Evolutionary conservation across 2,113 vertebrate species (phyloP).

Genomic region (Tylochromis polylepis): DNA sequence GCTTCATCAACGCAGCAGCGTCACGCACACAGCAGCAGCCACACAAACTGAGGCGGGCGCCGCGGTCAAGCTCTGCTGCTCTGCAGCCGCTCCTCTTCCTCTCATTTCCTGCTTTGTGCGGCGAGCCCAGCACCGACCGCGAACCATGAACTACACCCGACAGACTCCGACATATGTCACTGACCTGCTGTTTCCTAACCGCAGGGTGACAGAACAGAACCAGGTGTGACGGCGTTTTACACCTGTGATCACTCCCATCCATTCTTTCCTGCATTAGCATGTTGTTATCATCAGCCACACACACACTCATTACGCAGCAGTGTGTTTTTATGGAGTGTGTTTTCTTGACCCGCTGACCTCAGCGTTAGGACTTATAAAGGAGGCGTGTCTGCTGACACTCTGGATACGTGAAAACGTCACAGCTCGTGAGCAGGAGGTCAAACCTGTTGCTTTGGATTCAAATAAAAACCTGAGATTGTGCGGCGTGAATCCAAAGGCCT

Average conservation of each 20-base stretch:
- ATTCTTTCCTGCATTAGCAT: background rate
- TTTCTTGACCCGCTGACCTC: too few species aligned
- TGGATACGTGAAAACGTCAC: background rate
- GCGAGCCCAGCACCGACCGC: background rate
- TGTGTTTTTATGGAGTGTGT: too few species aligned
- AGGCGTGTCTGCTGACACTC: too few species aligned
- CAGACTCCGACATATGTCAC: background rate
- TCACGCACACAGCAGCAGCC: too few species aligned
- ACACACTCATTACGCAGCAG: too few species aligned
- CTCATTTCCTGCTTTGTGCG: background rate
- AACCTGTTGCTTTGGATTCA: background rate
- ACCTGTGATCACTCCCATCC: background rate
- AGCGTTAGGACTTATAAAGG: too few species aligned
- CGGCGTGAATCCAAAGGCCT: background rate
- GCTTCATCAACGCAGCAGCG: background rate
- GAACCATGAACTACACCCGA: background rate
- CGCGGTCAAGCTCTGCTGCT: background rate
- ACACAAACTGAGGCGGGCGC: background rate
- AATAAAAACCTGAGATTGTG: background rate
- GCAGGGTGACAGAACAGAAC: too few species aligned
- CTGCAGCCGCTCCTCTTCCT: too few species aligned
- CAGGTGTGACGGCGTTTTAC: background rate
- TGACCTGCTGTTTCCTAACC: background rate
- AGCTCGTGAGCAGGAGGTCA: background rate
- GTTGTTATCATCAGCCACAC: background rate